These are phyloP conservation scores for Acanthococcus lagerstroemiae DNA, from an alignment of 2,888 invertebrate species.

Conservation along the genomic window DNA sequence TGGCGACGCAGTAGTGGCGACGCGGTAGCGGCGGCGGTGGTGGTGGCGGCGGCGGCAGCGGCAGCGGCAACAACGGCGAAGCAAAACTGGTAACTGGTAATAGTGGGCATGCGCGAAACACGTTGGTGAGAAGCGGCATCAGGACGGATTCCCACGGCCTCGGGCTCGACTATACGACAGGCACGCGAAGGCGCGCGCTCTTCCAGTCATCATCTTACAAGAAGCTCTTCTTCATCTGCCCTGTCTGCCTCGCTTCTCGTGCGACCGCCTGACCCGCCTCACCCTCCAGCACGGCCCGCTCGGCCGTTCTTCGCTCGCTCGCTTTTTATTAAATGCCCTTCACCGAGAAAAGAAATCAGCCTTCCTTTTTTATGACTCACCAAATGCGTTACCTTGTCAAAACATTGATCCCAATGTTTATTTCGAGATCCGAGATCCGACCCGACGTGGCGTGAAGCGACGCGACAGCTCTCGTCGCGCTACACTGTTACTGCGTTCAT, in stretches of 20 bases:
- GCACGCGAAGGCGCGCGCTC: slow-evolving; percentile 32
- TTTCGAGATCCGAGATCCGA: too few relatives aligned
- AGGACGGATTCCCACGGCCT: slow-evolving; percentile 31
- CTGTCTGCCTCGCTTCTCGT: too few relatives aligned
- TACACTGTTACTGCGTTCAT: too few relatives aligned
- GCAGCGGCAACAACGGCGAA: too few relatives aligned
- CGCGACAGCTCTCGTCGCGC: too few relatives aligned
- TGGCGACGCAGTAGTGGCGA: too few relatives aligned
- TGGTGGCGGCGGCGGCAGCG: too few relatives aligned
- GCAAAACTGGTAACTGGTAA: slow-evolving; percentile 24
- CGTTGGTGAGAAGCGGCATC: slow-evolving; percentile 29
- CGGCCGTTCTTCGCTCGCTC: too few relatives aligned
- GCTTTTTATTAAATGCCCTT: slow-evolving; percentile 3
- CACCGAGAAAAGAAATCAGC: slow-evolving; percentile 12
- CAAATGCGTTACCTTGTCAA: slow-evolving; percentile 1
- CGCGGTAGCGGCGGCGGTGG: too few relatives aligned
- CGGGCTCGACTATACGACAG: slow-evolving; percentile 31
- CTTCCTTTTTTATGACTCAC: slow-evolving; percentile 6
- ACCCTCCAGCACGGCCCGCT: background rate
- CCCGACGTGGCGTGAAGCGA: too few relatives aligned
- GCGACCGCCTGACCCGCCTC: too few relatives aligned
- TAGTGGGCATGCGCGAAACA: slow-evolving; percentile 25
- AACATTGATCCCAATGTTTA: slow-evolving; percentile 8
- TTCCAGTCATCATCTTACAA: slow-evolving; percentile 19
- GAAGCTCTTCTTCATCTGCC: too few relatives aligned